phyloP scores from a whole-genome alignment of 2,888 invertebrate genomes.

The Lordiphosa andalusiaca region DNA sequence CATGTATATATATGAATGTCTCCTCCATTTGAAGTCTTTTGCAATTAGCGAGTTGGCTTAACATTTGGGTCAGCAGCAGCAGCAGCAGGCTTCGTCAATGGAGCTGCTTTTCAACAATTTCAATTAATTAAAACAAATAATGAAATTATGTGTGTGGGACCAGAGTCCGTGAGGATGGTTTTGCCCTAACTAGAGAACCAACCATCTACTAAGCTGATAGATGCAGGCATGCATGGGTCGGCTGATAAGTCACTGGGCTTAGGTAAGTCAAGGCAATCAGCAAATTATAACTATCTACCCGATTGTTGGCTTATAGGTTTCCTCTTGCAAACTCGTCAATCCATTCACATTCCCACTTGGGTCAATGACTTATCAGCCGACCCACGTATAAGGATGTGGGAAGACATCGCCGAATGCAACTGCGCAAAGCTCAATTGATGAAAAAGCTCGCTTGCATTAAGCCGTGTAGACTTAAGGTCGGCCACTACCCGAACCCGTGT shows the following conservation, averaged over 20 bases:
- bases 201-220: no score
- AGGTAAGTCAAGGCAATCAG: no score
- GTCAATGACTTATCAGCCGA: no score
- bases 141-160: slow-evolving; percentile 45
- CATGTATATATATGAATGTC: not conserved
- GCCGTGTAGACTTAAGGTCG: slow-evolving; percentile 37
- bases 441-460: slow-evolving; percentile 26
- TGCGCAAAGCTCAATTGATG: slow-evolving; percentile 30
- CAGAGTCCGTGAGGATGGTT: no score
- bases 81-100: slow-evolving; percentile 9
- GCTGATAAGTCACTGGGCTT: no score
- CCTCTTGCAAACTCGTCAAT: no score
- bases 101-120: slow-evolving; percentile 46
- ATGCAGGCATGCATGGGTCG: not conserved
- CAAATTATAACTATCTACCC: no score
- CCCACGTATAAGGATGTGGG: not conserved
- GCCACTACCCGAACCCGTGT: slow-evolving; percentile 27
- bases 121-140: slow-evolving; percentile 70
- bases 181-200: no score
- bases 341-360: no score
- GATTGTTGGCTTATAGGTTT: no score
- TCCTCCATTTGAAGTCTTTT: slow-evolving; percentile 18
- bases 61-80: slow-evolving; percentile 51
- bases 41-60: slow-evolving; percentile 45
- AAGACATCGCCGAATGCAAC: slow-evolving; percentile 34